These are phyloP conservation scores for Semicossyphus pulcher DNA, from an alignment of 2,113 vertebrate species.

Conservation along the genomic window DNA sequence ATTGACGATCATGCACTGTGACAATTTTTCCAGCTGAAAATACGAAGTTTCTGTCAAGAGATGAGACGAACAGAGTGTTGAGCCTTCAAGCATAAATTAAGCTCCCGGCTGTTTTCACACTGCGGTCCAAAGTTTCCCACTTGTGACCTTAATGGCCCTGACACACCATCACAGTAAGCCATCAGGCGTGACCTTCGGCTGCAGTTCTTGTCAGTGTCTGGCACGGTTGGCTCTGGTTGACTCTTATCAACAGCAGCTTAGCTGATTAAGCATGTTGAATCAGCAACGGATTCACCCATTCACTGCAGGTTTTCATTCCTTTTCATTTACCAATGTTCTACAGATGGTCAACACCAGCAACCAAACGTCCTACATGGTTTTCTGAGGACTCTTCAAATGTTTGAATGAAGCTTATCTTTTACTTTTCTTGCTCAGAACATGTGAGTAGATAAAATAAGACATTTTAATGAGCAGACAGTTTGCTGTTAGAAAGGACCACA, in stretches of 20 bases:
- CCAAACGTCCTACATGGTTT: too few species aligned
- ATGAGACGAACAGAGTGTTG: background rate
- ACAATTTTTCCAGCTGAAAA: constrained; percentile 24
- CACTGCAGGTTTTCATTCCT: background rate
- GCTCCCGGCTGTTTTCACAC: constrained; percentile 35
- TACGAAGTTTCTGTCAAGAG: constrained; percentile 2
- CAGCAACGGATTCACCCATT: background rate
- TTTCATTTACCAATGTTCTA: too few species aligned
- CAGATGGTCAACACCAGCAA: too few species aligned
- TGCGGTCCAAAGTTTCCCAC: constrained; percentile 18
- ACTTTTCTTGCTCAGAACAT: too few species aligned
- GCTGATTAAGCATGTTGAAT: background rate
- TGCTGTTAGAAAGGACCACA: too few species aligned
- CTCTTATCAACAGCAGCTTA: background rate
- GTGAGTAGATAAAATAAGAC: too few species aligned
- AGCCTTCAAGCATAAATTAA: constrained; percentile 13
- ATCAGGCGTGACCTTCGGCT: background rate
- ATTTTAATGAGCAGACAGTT: too few species aligned
- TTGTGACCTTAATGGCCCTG: constrained; percentile 39
- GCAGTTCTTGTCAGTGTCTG: background rate
- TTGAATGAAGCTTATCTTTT: too few species aligned
- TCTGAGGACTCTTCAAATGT: too few species aligned
- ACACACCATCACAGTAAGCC: constrained; percentile 22
- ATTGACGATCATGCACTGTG: constrained; percentile 14
- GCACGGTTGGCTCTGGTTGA: background rate